A percentile compares a stretch with the other conserved stretches of the same genome.
Conservation (phyloP, 2,797 vertebrate species). For the Dallia pectoralis region DNA sequence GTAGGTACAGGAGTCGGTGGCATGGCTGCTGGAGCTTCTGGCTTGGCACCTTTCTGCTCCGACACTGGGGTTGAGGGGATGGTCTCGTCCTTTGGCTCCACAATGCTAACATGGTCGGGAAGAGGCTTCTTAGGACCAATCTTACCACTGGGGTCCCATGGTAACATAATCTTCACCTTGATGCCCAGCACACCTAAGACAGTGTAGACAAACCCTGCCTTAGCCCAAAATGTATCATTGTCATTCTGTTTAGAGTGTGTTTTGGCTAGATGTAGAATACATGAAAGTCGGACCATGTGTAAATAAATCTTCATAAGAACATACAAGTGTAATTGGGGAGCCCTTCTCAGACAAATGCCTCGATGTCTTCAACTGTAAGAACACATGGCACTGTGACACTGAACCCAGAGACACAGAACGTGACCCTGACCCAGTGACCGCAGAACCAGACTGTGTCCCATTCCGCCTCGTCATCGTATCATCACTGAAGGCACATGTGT, state of each 20-base stretch:
- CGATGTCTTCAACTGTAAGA: slow-evolving; percentile 76
- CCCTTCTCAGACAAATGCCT: slow-evolving; percentile 99
- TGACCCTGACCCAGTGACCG: slow-evolving; percentile 46
- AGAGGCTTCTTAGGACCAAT: slow-evolving; percentile 98
- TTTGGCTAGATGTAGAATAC: neutral
- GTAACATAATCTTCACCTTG: slow-evolving; percentile 99
- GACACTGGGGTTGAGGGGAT: slow-evolving; percentile 94
- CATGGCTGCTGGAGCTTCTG: slow-evolving; percentile 90
- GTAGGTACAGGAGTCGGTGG: slow-evolving; percentile 86
- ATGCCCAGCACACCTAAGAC: slow-evolving; percentile 90
- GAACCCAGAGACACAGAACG: slow-evolving; percentile 71
- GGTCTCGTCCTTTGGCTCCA: slow-evolving; percentile 97
- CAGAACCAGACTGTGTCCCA: slow-evolving; percentile 36
- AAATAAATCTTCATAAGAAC: neutral
- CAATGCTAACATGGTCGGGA: slow-evolving; percentile 95
- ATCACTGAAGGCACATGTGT: slow-evolving; percentile 44
- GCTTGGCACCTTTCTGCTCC: slow-evolving; percentile 97
- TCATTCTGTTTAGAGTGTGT: too few relatives aligned
- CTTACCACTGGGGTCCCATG: slow-evolving; percentile 97
- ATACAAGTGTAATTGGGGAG: neutral
- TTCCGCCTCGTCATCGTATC: slow-evolving; percentile 77
- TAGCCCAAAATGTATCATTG: neutral
- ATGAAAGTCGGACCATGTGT: neutral
- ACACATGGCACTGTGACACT: slow-evolving; percentile 53
- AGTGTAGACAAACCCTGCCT: neutral